These are phyloP conservation scores for Ceratina japonica DNA, from an alignment of 1,140 invertebrate species.

Conservation along the genomic window DNA sequence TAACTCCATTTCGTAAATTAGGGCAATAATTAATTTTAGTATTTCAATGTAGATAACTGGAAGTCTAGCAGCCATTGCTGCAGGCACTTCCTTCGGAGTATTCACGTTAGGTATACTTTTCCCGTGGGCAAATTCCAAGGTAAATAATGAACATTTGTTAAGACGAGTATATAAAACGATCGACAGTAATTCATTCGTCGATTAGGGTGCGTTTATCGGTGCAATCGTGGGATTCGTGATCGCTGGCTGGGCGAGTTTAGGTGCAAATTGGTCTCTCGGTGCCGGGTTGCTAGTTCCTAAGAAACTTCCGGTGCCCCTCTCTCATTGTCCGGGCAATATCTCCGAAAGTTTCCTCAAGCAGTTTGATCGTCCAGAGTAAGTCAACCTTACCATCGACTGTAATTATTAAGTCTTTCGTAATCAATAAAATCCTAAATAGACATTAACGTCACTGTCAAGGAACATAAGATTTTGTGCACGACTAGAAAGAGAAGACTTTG, in stretches of 20 bases:
- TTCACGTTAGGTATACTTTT: conserved; percentile 92
- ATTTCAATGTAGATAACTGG: conserved; percentile 83
- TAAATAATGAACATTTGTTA: conserved; percentile 22
- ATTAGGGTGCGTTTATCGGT: conserved; percentile 73
- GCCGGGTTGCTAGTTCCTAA: conserved; percentile 66
- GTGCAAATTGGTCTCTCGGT: conserved; percentile 70
- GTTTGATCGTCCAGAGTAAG: conserved; percentile 69
- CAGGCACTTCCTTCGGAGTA: conserved; percentile 90
- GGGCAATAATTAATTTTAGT: not conserved
- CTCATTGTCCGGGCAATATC: conserved; percentile 68
- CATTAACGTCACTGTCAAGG: not conserved
- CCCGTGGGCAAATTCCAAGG: conserved; percentile 88
- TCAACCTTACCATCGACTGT: conserved; percentile 2
- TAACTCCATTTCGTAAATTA: not conserved
- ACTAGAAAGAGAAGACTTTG: not conserved
- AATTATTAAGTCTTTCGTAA: conserved; percentile 20
- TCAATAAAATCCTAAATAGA: conserved; percentile 1
- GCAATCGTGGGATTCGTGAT: conserved; percentile 70
- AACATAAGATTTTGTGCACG: not conserved
- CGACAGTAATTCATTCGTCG: conserved; percentile 38
- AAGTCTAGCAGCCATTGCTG: conserved; percentile 89
- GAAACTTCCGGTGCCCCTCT: conserved; percentile 70
- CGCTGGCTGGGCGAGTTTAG: conserved; percentile 73
- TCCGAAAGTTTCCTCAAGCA: conserved; percentile 68
- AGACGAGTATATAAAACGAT: conserved; percentile 3